These are phyloP conservation scores for Montipora efflorescens DNA, from an alignment of 64 coral and sea anemone genomes.

Conservation along the genomic window DNA sequence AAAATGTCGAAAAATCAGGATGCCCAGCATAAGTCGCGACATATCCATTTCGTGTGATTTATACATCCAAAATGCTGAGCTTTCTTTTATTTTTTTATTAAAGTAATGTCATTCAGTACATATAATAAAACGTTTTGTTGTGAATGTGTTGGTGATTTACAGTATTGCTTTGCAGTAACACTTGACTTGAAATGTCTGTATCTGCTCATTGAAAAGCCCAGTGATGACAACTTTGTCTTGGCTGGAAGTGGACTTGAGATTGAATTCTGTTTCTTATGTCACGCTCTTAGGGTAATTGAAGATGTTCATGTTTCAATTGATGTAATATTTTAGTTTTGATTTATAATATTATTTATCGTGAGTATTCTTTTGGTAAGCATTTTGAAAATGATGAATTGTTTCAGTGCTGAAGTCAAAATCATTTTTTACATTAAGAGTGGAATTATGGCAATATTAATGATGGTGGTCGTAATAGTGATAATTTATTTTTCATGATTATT, in stretches of 20 bases:
- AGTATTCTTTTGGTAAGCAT: too few species aligned
- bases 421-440: too few species aligned
- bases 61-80: background rate
- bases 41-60: background rate
- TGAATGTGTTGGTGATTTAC: background rate
- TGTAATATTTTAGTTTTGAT: too few species aligned
- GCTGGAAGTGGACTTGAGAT: constrained; percentile 5
- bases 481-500: background rate
- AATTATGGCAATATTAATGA: too few species aligned
- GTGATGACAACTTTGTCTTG: constrained; percentile 3
- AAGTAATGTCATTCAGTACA: background rate
- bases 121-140: too few species aligned
- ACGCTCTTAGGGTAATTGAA: background rate
- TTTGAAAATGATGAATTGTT: too few species aligned
- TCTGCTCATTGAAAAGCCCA: background rate
- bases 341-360: too few species aligned
- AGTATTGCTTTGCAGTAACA: background rate
- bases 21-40: background rate
- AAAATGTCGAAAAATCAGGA: background rate
- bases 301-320: too few species aligned
- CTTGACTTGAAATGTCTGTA: background rate
- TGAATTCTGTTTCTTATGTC: constrained; percentile 59
- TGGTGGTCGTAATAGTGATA: too few species aligned
- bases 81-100: background rate
- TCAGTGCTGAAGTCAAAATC: too few species aligned